Base-by-base conservation (phyloP, 2,113 vertebrate species). In the Burhinus bistriatus region DNA sequence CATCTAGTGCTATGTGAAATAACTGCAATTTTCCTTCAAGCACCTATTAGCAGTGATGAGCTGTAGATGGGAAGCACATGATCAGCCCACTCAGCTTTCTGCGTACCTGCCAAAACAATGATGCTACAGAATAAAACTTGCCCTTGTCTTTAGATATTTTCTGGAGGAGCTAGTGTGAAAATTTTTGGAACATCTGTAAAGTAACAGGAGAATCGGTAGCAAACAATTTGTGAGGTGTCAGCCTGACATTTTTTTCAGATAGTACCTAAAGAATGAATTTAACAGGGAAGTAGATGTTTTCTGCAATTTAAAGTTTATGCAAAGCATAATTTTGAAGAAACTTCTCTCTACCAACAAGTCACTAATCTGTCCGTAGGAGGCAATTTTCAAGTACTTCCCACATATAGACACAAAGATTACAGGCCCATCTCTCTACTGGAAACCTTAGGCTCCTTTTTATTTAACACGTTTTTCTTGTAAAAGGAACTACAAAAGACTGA, bases 401-500 rank as follows among this genome's bases (percentile, higher is more conserved):
- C 93, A 80, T 76, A 84, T 0, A 96, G 83, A 90, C 89, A 95
- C 61, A 93, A 88, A 95, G 86, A 96, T 94, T 96, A 94, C 81
- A 91, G 85, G 85, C 85, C 82, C 75, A 83, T 61, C 75, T 85
- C 40, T 91, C 77, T 83, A 15, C 59, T 86, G 81, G 66, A 91
- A 73, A 65, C 68, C 54, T 89, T 40, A 59, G 79, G 32, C 26
- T 96, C 62, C 62, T 65, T 61, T 93, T 72, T 85, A 80, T 87
- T 92, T 54, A 93, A 89, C 80, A 93, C 11, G 2, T 80, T 96
- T 91, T 82, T 83, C 45, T 92, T 97, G 51, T 57, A 93, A 83
- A 97, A 89, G 95, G 90, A 96, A 82, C 83, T 85, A 94, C 86
- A 96, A 96, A 97, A 71, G 89, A 81, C 93, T 96, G 94, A 94